Base-by-base conservation (phyloP, 2,113 vertebrate species). In the Aspiorhynchus laticeps region DNA sequence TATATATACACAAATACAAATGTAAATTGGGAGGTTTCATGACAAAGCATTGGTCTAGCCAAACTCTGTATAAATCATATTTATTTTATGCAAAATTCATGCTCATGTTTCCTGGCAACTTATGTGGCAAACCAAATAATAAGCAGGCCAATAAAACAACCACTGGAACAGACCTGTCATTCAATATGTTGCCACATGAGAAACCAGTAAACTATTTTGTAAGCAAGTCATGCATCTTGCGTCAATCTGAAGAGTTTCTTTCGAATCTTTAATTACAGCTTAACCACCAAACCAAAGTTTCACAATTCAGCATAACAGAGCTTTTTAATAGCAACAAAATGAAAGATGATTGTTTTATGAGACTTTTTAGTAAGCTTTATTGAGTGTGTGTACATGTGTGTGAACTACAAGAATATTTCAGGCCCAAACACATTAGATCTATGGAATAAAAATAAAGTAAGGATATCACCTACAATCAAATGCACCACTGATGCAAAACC, bases 321-420 rank as follows among this genome's bases (percentile, higher is more conserved):
- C 67, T 41, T 59, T 79, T 28, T 59, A 36, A 63, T 2, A 28
- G 24, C 56, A 81, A 26, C 12, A 15, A 11, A 56, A 2, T 81
- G 56, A 81, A 81, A 80, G 43, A 63, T 41, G 24, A 15, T 14
- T 63, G 53, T 81, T 38, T 63, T 36, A 38, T 24, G 48, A 80
- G 56, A 38, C 79, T 15, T 21, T 81, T 79, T 81, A 28, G 36
- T 63, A 61, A 81, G 33, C 56, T 81, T 81, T 81, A 81, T 81
- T 81, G 24, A 8, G 14, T 63, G 56, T 63, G 56, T 9, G 24
- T 80, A 41, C 56, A 82, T 67, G 79, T 81, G 31, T 38, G 8
- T 51, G 36, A 67, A 82, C 38, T 31, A 82, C 80, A 67, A 31
- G 3, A 46, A 67, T 10, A 41, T 74, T 5, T 80, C 7, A 63